These are phyloP conservation scores for Physeter macrocephalus DNA, from an alignment of 2,113 vertebrate species.

Conservation along the genomic window DNA sequence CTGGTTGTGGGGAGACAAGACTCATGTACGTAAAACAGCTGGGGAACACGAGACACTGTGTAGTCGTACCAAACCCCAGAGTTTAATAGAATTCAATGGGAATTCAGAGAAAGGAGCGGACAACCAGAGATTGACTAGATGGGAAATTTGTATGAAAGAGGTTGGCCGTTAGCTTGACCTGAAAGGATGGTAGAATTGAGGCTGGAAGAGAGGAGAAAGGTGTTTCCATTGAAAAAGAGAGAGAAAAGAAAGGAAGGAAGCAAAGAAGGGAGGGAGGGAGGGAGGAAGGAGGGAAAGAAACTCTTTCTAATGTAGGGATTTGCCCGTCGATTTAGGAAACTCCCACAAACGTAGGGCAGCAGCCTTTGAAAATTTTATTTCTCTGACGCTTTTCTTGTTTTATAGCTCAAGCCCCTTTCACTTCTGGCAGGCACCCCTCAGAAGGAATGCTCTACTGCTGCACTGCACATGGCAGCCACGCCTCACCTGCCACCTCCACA, in stretches of 20 bases:
- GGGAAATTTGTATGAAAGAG: background rate
- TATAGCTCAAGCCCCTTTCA: background rate
- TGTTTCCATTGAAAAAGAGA: too few species aligned
- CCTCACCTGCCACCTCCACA: background rate
- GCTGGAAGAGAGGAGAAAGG: background rate
- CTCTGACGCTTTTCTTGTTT: background rate
- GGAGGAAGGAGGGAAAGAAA: background rate
- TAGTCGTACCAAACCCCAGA: rapidly evolving
- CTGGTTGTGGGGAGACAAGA: background rate
- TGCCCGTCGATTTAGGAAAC: background rate
- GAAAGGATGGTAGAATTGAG: background rate
- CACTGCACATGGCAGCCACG: background rate
- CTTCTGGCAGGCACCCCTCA: background rate
- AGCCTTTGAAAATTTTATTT: background rate
- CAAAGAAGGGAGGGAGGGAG: rapidly evolving
- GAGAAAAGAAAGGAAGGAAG: background rate
- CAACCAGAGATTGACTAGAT: background rate
- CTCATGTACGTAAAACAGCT: too few species aligned
- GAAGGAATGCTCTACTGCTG: background rate
- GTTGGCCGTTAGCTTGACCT: background rate
- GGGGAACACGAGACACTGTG: background rate
- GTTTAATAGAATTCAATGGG: background rate
- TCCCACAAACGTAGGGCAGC: background rate
- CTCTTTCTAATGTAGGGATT: background rate
- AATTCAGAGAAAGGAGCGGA: background rate